Evolutionary conservation across 2,797 vertebrate genomes (phyloP), one percentile per base, ranked within the genome.

Genomic region (Lateolabrax maculatus): DNA sequence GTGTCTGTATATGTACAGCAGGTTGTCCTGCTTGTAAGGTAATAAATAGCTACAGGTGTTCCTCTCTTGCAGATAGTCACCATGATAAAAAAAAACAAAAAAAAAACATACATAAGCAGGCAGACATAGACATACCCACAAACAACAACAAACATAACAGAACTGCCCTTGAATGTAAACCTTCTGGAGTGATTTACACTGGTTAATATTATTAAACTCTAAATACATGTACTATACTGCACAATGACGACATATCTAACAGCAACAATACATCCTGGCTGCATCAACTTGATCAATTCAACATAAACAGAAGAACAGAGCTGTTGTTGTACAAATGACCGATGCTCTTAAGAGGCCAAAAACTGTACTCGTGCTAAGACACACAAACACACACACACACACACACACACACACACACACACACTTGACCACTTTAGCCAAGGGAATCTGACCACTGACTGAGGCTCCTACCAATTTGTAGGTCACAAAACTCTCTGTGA

Each of bases 381-480:
- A 72, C 73, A 72, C 67, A 73, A 49, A 36, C 49, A 51, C 39
- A 57, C 46, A 44, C 56, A 43, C 62, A 58, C 68, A 48, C 57
- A 46, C 41, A 53, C 63, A n/a, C n/a, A n/a, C n/a, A n/a, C 31
- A 75, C 77, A 75, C 62, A 68, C 66, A 68, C 71, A 85, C 64
- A 75, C 65, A 53, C 78, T 55, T 77, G 84, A 87, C 77, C 90
- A 87, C 82, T 88, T 90, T 71, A 93, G 57, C 79, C 72, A 51
- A 55, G 84, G 88, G 87, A 93, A 94, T 90, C 84, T 90, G 86
- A 89, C 90, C 92, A 91, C 91, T 93, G 91, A 88, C 89, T 85
- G 75, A 87, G 89, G 89, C 92, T 92, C 80, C 83, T 74, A 51
- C 85, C 90, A 92, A 95, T 95, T 93, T 93, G 93, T 91, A 93